Evolutionary conservation across 2,113 vertebrate genomes (phyloP).

Genomic region (Proteles cristata): DNA sequence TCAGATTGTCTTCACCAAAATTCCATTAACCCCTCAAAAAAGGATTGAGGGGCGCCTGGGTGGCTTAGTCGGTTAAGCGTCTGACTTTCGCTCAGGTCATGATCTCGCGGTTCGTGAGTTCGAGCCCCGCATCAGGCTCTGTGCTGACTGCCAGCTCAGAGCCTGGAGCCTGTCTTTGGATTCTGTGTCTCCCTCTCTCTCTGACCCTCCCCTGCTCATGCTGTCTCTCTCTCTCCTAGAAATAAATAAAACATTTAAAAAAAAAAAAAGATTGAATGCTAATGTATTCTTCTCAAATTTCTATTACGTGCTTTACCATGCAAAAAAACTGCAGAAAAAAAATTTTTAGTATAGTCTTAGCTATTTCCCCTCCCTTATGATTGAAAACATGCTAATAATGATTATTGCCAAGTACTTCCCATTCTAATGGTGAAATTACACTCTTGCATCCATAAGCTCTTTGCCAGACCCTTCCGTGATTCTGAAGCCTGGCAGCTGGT

Average conservation of each 20-base stretch:
- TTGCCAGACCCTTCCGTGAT: background rate
- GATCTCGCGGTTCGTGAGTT: too few relatives aligned
- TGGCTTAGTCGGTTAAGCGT: too few relatives aligned
- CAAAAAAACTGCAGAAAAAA: conserved; percentile 40
- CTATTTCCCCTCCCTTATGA: background rate
- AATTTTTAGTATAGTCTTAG: background rate
- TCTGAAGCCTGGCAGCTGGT: background rate
- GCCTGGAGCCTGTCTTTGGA: too few relatives aligned
- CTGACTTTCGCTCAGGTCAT: too few relatives aligned
- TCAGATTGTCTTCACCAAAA: conserved; percentile 3
- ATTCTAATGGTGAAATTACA: background rate
- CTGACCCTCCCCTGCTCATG: too few relatives aligned
- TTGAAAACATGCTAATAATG: conserved; percentile 11
- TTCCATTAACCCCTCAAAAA: background rate
- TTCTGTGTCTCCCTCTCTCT: too few relatives aligned
- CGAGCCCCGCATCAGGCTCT: too few relatives aligned
- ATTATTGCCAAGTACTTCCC: conserved; percentile 13
- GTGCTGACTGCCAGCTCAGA: too few relatives aligned
- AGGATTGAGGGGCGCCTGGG: too few relatives aligned
- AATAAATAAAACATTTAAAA: too few relatives aligned
- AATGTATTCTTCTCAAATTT: conserved; percentile 22
- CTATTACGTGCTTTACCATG: background rate
- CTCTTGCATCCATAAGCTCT: background rate
- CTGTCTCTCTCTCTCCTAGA: too few relatives aligned
- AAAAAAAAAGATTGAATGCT: too few relatives aligned